phyloP scores from a whole-genome alignment of 2,797 vertebrate species.

The Scolopax bukidnonensis region DNA sequence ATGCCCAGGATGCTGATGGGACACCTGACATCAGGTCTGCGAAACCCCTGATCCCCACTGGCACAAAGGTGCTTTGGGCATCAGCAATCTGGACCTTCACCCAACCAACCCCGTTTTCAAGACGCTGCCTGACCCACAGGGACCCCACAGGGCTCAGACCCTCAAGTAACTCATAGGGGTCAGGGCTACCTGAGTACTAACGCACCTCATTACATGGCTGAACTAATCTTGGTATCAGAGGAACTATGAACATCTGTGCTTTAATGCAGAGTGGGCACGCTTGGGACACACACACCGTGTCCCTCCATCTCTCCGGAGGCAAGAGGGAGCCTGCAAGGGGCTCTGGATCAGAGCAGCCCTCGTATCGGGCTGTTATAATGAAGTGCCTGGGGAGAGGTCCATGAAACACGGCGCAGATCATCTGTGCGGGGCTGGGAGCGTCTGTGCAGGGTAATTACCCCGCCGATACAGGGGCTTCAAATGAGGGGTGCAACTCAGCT shows the following conservation, averaged over 20 bases:
- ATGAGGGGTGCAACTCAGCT: neutral
- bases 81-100: neutral
- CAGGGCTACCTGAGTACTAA: neutral
- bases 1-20: neutral
- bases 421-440: rapidly evolving
- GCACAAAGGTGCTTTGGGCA: neutral
- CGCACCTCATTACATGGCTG: neutral
- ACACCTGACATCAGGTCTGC: neutral
- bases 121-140: neutral
- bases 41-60: neutral
- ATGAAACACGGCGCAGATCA: neutral
- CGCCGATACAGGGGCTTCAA: neutral
- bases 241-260: neutral
- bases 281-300: rapidly evolving
- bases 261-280: rapidly evolving
- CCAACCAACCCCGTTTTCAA: neutral
- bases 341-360: neutral
- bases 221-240: neutral
- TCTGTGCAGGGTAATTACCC: neutral
- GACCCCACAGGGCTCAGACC: neutral
- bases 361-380: neutral
- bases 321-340: neutral
- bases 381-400: slow-evolving; percentile 29
- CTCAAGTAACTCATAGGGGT: rapidly evolving
- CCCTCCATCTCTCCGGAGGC: neutral